These are phyloP conservation scores for Leptogaster cylindrica DNA, from an alignment of 2,888 invertebrate genomes.

Conservation along the genomic window DNA sequence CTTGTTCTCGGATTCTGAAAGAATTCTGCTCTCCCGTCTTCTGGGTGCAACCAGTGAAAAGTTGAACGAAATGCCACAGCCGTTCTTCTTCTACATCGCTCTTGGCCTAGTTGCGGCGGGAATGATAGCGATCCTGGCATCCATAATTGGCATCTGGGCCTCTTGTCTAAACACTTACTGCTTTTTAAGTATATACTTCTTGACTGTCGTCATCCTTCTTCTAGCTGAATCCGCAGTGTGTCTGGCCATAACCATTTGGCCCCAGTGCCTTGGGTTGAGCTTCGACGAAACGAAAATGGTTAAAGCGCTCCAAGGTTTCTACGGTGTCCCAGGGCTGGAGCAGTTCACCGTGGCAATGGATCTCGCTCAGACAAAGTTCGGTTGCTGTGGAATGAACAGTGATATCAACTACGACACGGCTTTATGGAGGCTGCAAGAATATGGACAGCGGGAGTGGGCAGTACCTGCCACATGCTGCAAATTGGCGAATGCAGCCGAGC, in stretches of 20 bases:
- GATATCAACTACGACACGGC: conserved; percentile 83
- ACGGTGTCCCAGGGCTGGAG: conserved; percentile 75
- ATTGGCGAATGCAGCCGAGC: conserved; percentile 66
- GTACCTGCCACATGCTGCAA: conserved; percentile 76
- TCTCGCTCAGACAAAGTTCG: conserved; percentile 74
- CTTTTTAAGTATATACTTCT: conserved; percentile 75
- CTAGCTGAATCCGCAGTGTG: conserved; percentile 75
- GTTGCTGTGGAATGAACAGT: conserved; percentile 81
- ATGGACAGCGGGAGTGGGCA: conserved; percentile 72
- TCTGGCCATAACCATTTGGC: conserved; percentile 75
- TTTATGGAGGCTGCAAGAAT: conserved; percentile 76
- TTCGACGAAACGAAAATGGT: conserved; percentile 72
- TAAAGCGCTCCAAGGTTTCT: conserved; percentile 75
- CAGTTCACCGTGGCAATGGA: conserved; percentile 81
- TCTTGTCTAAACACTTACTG: conserved; percentile 77
- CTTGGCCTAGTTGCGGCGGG: conserved; percentile 74
- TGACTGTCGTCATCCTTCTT: conserved; percentile 71
- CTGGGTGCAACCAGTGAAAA: conserved; percentile 67
- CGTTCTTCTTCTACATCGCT: conserved; percentile 78
- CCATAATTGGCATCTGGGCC: conserved; percentile 82
- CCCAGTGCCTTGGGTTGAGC: conserved; percentile 76
- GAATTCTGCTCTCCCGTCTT: conserved; percentile 75
- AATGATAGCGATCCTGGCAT: conserved; percentile 70
- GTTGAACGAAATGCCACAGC: conserved; percentile 68
- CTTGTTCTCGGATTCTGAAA: conserved; percentile 73